Percentiles rank a stretch among this genome's conserved stretches.
Conservation (phyloP, 2,113 vertebrate genomes). For the Zonotrichia leucophrys region DNA sequence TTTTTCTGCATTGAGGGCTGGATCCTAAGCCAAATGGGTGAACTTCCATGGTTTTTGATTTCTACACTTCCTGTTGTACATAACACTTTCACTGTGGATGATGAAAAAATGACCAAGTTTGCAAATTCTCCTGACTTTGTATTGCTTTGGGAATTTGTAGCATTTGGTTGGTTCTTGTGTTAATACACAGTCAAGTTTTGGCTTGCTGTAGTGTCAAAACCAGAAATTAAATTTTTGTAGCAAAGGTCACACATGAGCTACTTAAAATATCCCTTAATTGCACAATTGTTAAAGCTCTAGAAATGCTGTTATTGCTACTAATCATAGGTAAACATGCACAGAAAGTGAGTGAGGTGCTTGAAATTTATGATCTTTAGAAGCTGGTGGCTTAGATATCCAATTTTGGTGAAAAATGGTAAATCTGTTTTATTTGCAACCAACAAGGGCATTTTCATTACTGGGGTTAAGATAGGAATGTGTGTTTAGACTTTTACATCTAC, state of each 20-base stretch:
- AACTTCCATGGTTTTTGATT: neutral
- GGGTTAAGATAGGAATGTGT: neutral
- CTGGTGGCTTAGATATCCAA: neutral
- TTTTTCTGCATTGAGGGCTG: neutral
- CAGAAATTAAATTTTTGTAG: neutral
- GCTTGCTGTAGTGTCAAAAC: neutral
- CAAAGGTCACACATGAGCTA: fast-evolving
- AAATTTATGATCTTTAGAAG: neutral
- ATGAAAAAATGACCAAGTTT: neutral
- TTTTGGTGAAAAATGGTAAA: neutral
- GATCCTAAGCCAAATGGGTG: neutral
- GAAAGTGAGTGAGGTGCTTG: neutral
- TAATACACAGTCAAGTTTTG: neutral
- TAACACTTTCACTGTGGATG: fast-evolving
- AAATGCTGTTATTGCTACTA: neutral
- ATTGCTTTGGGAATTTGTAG: neutral
- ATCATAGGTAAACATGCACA: neutral
- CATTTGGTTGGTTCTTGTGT: neutral
- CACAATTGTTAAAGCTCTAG: neutral
- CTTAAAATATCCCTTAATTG: neutral
- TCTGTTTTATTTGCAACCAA: neutral
- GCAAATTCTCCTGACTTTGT: neutral
- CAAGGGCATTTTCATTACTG: neutral
- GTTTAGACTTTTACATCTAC: neutral
- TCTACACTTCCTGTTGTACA: neutral